Conservation (phyloP, 2,888 invertebrate species). For the Mythimna pallens region DNA sequence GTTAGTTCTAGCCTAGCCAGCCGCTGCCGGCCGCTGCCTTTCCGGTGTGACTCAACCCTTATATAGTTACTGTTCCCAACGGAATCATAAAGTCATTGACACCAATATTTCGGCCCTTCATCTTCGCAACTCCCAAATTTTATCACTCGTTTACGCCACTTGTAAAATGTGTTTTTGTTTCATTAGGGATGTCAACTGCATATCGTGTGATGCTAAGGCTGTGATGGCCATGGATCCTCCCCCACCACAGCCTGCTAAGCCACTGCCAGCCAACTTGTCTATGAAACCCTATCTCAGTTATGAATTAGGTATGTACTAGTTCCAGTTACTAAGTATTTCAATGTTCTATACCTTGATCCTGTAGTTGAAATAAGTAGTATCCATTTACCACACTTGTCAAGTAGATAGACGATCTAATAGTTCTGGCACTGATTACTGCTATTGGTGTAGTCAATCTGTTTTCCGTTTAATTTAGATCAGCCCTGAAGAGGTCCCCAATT, state of each 20-base stretch:
- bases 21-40: too few species aligned
- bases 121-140: not conserved
- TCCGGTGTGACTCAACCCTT: too few species aligned
- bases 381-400: not conserved
- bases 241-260: slow-evolving; percentile 84
- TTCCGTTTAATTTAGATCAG: not conserved
- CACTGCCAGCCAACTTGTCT: slow-evolving; percentile 90
- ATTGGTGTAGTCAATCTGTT: not conserved
- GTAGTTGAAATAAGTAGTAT: not conserved
- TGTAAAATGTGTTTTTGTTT: not conserved
- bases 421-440: not conserved
- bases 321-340: not conserved
- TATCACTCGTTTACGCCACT: not conserved
- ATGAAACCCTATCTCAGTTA: slow-evolving; percentile 94
- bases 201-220: slow-evolving; percentile 94
- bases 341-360: not conserved
- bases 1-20: too few species aligned
- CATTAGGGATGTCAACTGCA: slow-evolving; percentile 93
- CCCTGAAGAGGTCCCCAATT: not conserved
- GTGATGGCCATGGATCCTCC: slow-evolving; percentile 92
- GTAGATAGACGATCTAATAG: too few species aligned
- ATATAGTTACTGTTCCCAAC: too few species aligned
- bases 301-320: slow-evolving; percentile 90
- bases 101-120: too few species aligned
- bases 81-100: too few species aligned